These are phyloP conservation scores for Epiblema foenella DNA, from an alignment of 2,888 invertebrate genomes.

Conservation along the genomic window DNA sequence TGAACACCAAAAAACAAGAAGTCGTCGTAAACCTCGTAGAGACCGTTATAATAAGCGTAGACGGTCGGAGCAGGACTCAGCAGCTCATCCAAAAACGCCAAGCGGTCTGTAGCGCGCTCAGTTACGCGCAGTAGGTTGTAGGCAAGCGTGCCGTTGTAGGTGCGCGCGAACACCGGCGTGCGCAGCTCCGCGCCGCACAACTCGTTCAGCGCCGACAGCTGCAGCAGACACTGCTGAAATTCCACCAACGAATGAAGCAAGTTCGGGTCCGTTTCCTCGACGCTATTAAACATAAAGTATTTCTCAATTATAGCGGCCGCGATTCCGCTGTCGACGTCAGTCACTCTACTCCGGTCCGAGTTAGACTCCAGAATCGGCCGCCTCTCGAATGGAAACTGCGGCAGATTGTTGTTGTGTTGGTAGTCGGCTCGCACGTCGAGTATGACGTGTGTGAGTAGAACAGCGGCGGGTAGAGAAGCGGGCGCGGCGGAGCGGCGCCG, in stretches of 20 bases:
- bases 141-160: constrained; percentile 44
- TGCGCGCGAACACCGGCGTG: constrained; percentile 28
- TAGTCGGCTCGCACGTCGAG: constrained; percentile 20
- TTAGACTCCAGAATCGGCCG: constrained; percentile 5
- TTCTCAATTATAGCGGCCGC: constrained; percentile 42
- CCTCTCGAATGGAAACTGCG: constrained; percentile 2
- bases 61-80: constrained; percentile 43
- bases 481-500: constrained; percentile 42
- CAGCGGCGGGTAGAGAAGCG: constrained; percentile 15
- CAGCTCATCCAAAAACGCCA: constrained; percentile 22
- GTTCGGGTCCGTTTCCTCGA: not conserved
- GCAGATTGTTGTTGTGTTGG: not conserved
- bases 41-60: constrained; percentile 22
- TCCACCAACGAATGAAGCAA: constrained; percentile 36
- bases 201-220: constrained; percentile 45
- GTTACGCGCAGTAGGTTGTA: constrained; percentile 34
- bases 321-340: constrained; percentile 43
- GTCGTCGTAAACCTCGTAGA: constrained; percentile 18
- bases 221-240: constrained; percentile 43
- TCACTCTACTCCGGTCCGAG: constrained; percentile 20
- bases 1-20: constrained; percentile 9
- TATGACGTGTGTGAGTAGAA: constrained; percentile 36
- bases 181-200: constrained; percentile 41
- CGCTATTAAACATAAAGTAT: constrained; percentile 8
- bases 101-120: not conserved